Base-by-base conservation (phyloP, 2,797 vertebrate species). In the Spea hammondii region DNA sequence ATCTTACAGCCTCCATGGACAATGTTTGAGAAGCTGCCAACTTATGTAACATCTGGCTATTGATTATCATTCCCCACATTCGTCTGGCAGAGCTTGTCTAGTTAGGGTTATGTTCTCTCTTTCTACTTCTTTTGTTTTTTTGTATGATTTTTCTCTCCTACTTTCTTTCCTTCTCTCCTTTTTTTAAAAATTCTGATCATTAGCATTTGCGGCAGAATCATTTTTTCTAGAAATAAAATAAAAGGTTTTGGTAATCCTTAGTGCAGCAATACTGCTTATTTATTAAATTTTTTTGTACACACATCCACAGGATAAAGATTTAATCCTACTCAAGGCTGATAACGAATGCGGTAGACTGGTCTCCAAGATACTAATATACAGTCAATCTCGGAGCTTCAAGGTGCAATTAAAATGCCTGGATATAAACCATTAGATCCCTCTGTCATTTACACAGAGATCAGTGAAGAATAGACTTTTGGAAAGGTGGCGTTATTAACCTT, bases 41-140 rank as follows among this genome's bases (percentile, higher is more conserved):
- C 74, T 64, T 54, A 32, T 47, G 17, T 7, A 72, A 72, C 79
- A 81, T 77, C 79, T 81, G 79, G 46, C 65, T 64, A 77, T 66
- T 50, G 51, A 71, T 44, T 45, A 32, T 55, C 54, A 50, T 73
- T 64, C 69, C 32, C 32, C 55, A 68, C 46, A 32, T 77, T 60
- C 51, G 49, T 67, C n/a, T 9, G 45, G 8, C 72, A 75, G 14
- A 13, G 47, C 14, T 44, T 54, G 47, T 69, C 51, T 46, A 74
- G 51, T 69, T 51, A 73, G 32, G 6, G 14, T 12, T 8, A 54
- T 14, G 14, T 4, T 32, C 47, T 17, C 50, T 70, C 49, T 48
- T 47, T 54, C 12, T 59, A 71, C 7, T 60, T 49, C 54, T 7
- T 62, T 65, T 65, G 9, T 0, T 73, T 4, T 17, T 50, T 51